A percentile compares a stretch with the other conserved stretches of the same genome.
Evolutionary conservation across 2,797 vertebrate genomes (phyloP).

Genomic region (Protonibea diacanthus): DNA sequence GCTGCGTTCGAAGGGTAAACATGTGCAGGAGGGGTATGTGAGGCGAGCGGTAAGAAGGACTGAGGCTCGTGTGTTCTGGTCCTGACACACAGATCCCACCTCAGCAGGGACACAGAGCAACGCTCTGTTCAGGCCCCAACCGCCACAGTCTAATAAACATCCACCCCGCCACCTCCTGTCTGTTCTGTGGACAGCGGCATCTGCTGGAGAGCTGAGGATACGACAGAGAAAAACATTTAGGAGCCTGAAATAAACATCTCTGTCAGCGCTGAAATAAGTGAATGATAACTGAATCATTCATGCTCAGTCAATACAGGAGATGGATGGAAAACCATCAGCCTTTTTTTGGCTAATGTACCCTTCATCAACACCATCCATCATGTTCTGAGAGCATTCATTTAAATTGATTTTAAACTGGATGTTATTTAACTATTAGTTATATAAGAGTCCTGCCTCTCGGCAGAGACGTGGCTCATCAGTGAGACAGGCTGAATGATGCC

Average conservation of each 20-base stretch:
- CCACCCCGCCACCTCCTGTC: slow-evolving; percentile 19
- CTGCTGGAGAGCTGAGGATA: slow-evolving; percentile 60
- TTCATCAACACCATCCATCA: too few relatives aligned
- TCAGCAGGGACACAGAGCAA: slow-evolving; percentile 74
- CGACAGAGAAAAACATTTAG: not conserved
- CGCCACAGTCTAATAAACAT: slow-evolving; percentile 64
- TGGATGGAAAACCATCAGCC: not conserved
- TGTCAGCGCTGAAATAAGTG: not conserved
- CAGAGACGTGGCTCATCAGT: too few relatives aligned
- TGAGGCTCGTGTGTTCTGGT: slow-evolving; percentile 81
- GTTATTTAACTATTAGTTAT: not conserved
- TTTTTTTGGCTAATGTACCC: too few relatives aligned
- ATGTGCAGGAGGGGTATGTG: slow-evolving; percentile 68
- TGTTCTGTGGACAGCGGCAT: slow-evolving; percentile 43
- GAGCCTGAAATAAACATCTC: slow-evolving; percentile 29
- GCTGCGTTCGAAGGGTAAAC: slow-evolving; percentile 76
- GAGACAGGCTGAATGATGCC: too few relatives aligned
- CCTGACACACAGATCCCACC: slow-evolving; percentile 76
- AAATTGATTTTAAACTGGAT: not conserved
- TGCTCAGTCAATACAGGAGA: too few relatives aligned
- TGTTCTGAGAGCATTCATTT: not conserved
- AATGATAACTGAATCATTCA: too few relatives aligned
- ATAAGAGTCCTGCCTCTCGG: too few relatives aligned
- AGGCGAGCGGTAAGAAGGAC: slow-evolving; percentile 70
- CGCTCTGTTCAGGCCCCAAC: slow-evolving; percentile 77